Base-by-base conservation (phyloP, 30 jellyfish, hydroid and myxozoan species). In the Clytia hemisphaerica region DNA sequence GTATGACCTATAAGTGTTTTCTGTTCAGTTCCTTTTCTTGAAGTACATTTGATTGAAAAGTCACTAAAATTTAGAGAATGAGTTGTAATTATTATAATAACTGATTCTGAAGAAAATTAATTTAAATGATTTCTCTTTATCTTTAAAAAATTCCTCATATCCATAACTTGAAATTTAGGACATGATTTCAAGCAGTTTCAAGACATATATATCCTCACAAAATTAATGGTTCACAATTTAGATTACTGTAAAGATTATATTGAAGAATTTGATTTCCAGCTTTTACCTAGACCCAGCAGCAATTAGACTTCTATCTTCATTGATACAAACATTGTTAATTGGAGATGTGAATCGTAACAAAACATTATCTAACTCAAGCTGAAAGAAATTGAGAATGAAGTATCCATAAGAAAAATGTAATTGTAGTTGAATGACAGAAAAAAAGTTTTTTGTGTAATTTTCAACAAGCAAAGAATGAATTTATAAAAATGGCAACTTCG, bases 271-370 rank as follows among this genome's bases (percentile, higher is more conserved):
- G n/a, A n/a, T n/a, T n/a, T n/a, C n/a, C n/a, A n/a, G n/a, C n/a
- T n/a, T n/a, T 22, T 71, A 84, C 95, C 95, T 84, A 34, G 95
- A 80, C 10, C 88, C 92, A 2, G 95, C 95, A 2, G 89, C 95
- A 35, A 77, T 26, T 15, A 5, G 33, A 4, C 58, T 68, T 57
- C 77, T 54, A 47, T 63, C 35, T 37, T 37, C 24, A 22, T 72
- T 45, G 45, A 60, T 42, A 25, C 93, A 76, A 7, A 84, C 71
- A 21, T 85, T 31, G 37, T 84, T 84, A 4, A 84, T 83, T 22
- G 71, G 80, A 7, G 93, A 86, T 30, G 95, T 75, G 73, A 84
- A 84, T 35, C 93, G 77, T 35, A 84, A 46, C 16, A 84, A 76
- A 26, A 84, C 61, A 29, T 72, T 77, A 21, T 84, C 83, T 74